Conservation (phyloP, 1,140 invertebrate genomes). For the Neelides sp. region DNA sequence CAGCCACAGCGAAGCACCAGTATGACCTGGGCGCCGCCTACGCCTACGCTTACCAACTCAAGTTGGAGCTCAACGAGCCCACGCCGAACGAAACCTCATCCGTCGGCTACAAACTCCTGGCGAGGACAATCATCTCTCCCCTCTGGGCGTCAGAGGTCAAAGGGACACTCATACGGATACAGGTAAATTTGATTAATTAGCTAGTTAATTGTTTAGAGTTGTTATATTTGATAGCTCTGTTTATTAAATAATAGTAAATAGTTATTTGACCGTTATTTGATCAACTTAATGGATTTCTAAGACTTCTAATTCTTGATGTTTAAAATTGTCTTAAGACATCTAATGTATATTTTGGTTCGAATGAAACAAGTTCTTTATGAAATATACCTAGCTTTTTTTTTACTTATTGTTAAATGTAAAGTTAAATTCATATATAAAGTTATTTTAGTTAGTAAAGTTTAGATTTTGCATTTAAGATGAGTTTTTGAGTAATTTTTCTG, state of each 20-base stretch:
- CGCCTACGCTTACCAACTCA: conserved; percentile 27
- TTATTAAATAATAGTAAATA: not conserved
- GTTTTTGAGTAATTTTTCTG: not conserved
- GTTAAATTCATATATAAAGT: too few species aligned
- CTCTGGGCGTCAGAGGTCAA: conserved; percentile 42
- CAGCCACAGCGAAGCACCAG: conserved; percentile 22
- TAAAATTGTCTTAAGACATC: not conserved
- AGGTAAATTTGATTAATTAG: conserved; percentile 23
- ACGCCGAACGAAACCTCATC: conserved; percentile 37
- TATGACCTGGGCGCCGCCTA: conserved; percentile 29
- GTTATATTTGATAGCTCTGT: conserved; percentile 33
- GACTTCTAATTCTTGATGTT: conserved; percentile 15
- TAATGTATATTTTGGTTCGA: not conserved
- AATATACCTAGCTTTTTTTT: too few species aligned
- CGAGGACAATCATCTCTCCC: conserved; percentile 39
- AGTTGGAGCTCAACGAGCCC: conserved; percentile 29
- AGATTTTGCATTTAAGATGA: not conserved
- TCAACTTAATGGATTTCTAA: conserved; percentile 6
- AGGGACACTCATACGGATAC: conserved; percentile 34
- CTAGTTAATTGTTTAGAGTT: conserved; percentile 36
- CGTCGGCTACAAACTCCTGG: conserved; percentile 45
- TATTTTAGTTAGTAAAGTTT: not conserved
- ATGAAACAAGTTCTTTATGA: too few species aligned
- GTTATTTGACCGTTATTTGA: conserved; percentile 9
- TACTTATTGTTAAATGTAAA: too few species aligned